phyloP scores from a whole-genome alignment of 2,797 vertebrate species.

The Eulemur rubriventer region DNA sequence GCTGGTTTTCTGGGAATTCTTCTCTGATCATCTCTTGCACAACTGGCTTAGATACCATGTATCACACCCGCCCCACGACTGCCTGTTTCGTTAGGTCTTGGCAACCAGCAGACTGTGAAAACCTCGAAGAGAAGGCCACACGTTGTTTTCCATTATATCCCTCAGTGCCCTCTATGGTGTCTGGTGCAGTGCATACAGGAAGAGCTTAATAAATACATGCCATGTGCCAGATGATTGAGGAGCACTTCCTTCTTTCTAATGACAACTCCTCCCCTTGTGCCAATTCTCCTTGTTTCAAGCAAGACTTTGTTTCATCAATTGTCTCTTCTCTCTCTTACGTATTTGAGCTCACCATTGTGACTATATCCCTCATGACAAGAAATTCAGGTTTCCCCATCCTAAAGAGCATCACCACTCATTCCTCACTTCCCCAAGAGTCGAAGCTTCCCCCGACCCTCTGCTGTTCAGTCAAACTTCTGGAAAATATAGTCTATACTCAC shows the following conservation, averaged over 20 bases:
- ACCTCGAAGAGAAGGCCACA: not conserved
- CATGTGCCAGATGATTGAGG: not conserved
- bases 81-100: not conserved
- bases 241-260: not conserved
- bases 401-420: not conserved
- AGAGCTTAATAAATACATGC: not conserved
- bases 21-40: not conserved
- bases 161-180: not conserved
- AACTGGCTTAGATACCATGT: not conserved
- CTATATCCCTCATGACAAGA: not conserved
- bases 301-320: not conserved
- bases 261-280: not conserved
- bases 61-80: fast-evolving
- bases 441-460: not conserved
- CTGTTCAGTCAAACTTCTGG: not conserved
- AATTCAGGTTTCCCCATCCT: not conserved
- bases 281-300: not conserved
- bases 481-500: not conserved
- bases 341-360: not conserved
- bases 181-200: not conserved
- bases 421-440: not conserved
- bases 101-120: not conserved
- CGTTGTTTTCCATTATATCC: not conserved
- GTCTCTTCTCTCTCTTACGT: not conserved
- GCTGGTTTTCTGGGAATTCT: not conserved